Evolutionary conservation across 2,113 vertebrate genomes (phyloP), one percentile per base, ranked within the genome.

Genomic region (Heterotis niloticus): DNA sequence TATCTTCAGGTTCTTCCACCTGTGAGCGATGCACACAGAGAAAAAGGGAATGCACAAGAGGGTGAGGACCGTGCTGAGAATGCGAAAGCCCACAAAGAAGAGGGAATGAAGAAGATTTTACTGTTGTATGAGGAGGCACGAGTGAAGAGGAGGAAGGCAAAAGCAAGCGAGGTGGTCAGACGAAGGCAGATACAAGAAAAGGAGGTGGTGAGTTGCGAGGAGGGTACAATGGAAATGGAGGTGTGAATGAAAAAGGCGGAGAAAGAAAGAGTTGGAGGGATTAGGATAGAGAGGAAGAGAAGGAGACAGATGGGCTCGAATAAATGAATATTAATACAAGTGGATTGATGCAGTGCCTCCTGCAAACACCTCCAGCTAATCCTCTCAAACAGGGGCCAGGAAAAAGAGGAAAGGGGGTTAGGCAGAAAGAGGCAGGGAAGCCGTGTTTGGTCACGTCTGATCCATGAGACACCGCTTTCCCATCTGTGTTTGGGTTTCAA

Each of bases 281-380:
- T 87, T 85, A 85, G 59, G 81, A 80, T 65, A 81, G 83, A 81
- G 84, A 79, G 81, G 64, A n/a, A 57, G 77, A 68, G 83, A 29
- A 83, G 80, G 79, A 75, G 83, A 79, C 83, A 85, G 83, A 84
- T 81, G 81, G 81, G 84, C 79, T 81, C 83, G 84, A 83, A 87
- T 87, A 82, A 79, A 89, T 90, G 87, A 91, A 91, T 89, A 89
- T 85, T 83, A 90, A 87, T 80, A 82, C 77, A 79, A 79, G 34
- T 80, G 70, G 80, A 83, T 67, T 82, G 83, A 87, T 78, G 81
- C 66, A 28, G 23, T 75, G 75, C 69, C 81, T 82, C 70, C 81
- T 83, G 81, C 82, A 88, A 87, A 88, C 86, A 90, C 85, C 84
- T 88, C 81, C 60, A 51, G 85, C 82, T 89, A 88, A 88, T 87